Evolutionary conservation across 1,140 invertebrate species (phyloP).

Genomic region (Polypedilum vanderplanki): DNA sequence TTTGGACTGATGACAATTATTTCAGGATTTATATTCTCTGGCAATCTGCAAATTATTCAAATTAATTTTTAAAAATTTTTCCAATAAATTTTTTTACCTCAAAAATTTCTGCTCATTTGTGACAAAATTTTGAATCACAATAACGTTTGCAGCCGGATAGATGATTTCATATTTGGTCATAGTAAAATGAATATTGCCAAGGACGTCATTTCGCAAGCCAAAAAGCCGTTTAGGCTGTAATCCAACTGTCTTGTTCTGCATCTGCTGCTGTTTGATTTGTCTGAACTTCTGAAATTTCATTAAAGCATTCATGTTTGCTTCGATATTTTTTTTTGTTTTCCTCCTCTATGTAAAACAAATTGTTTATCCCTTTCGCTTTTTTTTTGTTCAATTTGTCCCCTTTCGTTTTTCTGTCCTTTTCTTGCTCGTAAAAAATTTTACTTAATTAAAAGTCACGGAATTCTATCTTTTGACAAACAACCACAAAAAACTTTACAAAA

Average conservation of each 20-base stretch:
- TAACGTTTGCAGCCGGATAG: constrained; percentile 55
- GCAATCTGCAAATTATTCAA: constrained; percentile 33
- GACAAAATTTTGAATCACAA: constrained; percentile 53
- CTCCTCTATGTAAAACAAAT: background rate
- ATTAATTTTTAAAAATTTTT: no score
- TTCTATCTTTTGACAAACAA: background rate
- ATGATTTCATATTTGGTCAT: constrained; percentile 52
- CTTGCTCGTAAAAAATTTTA: background rate
- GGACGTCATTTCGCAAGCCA: constrained; percentile 52
- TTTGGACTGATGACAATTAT: constrained; percentile 39
- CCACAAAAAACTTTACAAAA: background rate
- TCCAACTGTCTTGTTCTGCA: constrained; percentile 32
- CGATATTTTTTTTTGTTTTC: background rate
- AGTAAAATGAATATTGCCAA: constrained; percentile 54
- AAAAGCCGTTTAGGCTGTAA: constrained; percentile 51
- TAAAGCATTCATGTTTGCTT: constrained; percentile 1
- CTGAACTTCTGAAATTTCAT: background rate
- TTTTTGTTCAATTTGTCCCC: background rate
- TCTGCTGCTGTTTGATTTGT: background rate
- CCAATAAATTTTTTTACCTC: no score
- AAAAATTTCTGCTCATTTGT: constrained; percentile 47
- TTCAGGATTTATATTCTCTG: constrained; percentile 38
- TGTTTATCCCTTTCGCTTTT: background rate
- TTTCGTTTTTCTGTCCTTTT: background rate
- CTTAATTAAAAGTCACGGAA: constrained; percentile 8